Percentiles rank a stretch among this genome's conserved stretches.
Evolutionary conservation across 2,888 invertebrate genomes (phyloP).

Genomic region (Nematopogon swammerdamellus): DNA sequence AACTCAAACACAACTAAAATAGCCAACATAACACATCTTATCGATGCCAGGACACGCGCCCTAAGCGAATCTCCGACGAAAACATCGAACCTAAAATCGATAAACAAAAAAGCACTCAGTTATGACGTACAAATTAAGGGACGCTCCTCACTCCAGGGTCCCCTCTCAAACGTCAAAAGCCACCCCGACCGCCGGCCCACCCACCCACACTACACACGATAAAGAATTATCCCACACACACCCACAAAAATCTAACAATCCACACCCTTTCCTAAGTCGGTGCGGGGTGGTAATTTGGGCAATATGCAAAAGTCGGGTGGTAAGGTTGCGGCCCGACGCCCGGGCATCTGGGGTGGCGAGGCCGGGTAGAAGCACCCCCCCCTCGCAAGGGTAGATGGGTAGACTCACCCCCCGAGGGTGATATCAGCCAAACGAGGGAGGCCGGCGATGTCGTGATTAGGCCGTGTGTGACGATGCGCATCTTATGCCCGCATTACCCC

Average conservation of each 20-base stretch:
- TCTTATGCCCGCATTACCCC: constrained; percentile 58
- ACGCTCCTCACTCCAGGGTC: constrained; percentile 18
- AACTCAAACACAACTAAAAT: no score
- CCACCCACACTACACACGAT: constrained; percentile 16
- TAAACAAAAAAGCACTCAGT: background rate
- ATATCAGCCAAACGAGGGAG: constrained; percentile 8
- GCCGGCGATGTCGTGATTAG: constrained; percentile 39
- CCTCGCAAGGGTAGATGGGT: no score
- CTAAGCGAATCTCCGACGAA: background rate
- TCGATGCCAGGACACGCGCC: background rate
- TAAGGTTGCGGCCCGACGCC: constrained; percentile 11
- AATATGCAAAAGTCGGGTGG: constrained; percentile 51
- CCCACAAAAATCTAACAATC: constrained; percentile 23
- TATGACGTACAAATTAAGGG: constrained; percentile 30
- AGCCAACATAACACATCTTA: no score
- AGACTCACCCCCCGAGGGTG: constrained; percentile 11
- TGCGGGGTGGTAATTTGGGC: constrained; percentile 39
- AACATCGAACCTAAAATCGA: background rate
- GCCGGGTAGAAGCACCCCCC: background rate
- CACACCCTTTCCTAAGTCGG: constrained; percentile 27
- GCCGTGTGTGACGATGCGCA: constrained; percentile 56
- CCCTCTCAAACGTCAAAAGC: constrained; percentile 43
- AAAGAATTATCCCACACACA: constrained; percentile 24
- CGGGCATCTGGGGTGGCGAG: background rate
- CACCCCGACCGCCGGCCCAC: constrained; percentile 11